Evolutionary conservation across 2,797 vertebrate species (phyloP).

Genomic region (Parauchenoglanis ngamensis): DNA sequence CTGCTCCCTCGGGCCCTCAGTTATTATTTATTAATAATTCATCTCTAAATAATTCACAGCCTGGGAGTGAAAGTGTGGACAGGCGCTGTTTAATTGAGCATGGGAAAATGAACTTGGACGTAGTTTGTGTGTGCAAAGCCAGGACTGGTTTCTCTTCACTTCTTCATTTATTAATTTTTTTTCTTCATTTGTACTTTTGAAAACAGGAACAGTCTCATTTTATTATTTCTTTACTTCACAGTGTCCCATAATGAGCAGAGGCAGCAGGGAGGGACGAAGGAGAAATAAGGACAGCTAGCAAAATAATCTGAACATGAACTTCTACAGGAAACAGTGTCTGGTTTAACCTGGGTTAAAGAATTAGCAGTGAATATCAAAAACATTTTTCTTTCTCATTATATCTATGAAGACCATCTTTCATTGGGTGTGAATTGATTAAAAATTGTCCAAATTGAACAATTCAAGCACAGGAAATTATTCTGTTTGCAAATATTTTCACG

Average conservation of each 20-base stretch:
- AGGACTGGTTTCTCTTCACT: neutral
- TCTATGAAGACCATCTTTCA: too few relatives aligned
- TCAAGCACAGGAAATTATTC: neutral
- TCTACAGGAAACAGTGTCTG: neutral
- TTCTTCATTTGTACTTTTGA: neutral
- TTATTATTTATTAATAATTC: conserved; percentile 99
- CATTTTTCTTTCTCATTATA: neutral
- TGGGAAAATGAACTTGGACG: conserved; percentile 78
- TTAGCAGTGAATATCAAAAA: neutral
- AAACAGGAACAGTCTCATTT: neutral
- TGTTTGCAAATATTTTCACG: neutral
- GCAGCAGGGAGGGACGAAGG: neutral
- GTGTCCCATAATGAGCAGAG: neutral
- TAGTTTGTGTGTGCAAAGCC: conserved; percentile 71
- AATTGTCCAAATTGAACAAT: neutral
- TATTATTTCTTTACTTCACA: neutral
- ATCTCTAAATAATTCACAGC: conserved; percentile 96
- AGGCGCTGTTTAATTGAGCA: conserved; percentile 85
- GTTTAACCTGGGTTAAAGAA: neutral
- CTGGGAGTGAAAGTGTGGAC: conserved; percentile 82
- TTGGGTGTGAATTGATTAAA: neutral
- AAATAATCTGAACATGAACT: neutral
- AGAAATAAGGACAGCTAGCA: neutral
- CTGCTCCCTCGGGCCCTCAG: conserved; percentile 87
- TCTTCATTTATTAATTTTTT: neutral